A percentile compares a stretch with the other conserved stretches of the same genome.
Conservation (phyloP, 2,888 invertebrate species). For the Phrixothrix hirtus region DNA sequence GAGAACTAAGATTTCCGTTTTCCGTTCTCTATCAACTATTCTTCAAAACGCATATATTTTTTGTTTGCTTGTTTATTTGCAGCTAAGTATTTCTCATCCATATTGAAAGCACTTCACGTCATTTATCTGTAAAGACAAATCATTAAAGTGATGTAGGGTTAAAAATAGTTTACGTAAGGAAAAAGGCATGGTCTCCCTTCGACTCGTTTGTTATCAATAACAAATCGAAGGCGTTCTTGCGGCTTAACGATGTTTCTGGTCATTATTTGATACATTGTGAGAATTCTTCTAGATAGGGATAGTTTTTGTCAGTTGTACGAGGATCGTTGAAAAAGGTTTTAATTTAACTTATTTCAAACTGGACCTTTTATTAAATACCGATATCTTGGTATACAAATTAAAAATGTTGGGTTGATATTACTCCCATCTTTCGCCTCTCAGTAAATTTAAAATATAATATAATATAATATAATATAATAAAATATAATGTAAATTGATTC, state of each 20-base stretch:
- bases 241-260: constrained; percentile 12
- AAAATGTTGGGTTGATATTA: too few relatives aligned
- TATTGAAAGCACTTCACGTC: constrained; percentile 6
- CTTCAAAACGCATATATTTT: constrained; percentile 19
- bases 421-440: too few relatives aligned
- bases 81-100: constrained; percentile 17
- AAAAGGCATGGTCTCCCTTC: constrained; percentile 3
- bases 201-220: constrained; percentile 20
- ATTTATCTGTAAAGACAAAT: neutral
- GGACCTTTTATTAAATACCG: too few relatives aligned
- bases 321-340: too few relatives aligned
- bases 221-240: constrained; percentile 30
- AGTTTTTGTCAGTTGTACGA: too few relatives aligned
- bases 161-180: constrained; percentile 10
- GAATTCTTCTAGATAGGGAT: too few relatives aligned
- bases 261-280: too few relatives aligned
- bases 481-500: too few relatives aligned
- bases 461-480: too few relatives aligned
- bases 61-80: constrained; percentile 21
- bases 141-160: constrained; percentile 3
- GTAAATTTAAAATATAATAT: too few relatives aligned
- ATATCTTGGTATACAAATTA: too few relatives aligned
- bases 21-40: constrained; percentile 24
- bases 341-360: too few relatives aligned
- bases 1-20: constrained; percentile 26